Percentiles rank a stretch among this genome's conserved stretches.
Conservation (phyloP, 2,888 invertebrate genomes). For the Thereva unica region DNA sequence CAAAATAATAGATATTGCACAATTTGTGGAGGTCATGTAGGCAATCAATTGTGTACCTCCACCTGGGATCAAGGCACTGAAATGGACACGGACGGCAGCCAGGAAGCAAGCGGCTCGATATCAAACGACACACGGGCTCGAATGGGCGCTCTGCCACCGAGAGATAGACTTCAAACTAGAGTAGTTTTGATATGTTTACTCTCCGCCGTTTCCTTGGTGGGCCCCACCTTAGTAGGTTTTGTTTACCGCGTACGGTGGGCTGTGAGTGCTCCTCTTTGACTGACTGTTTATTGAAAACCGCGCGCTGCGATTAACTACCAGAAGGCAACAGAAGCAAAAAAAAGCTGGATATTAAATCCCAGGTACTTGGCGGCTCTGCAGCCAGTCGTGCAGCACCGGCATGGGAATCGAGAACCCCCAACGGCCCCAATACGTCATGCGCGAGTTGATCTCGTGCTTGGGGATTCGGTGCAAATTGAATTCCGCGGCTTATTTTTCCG, state of each 20-base stretch:
- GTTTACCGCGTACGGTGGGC: constrained; percentile 20
- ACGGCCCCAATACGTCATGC: constrained; percentile 18
- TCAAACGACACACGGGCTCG: too few relatives aligned
- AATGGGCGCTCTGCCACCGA: too few relatives aligned
- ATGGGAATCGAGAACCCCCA: constrained; percentile 2
- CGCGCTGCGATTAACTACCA: constrained; percentile 1
- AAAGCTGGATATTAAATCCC: not conserved
- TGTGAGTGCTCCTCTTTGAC: constrained; percentile 6
- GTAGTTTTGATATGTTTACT: constrained; percentile 5
- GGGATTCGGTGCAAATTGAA: too few relatives aligned
- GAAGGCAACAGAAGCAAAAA: constrained; percentile 4
- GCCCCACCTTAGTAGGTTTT: constrained; percentile 23
- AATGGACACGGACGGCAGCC: too few relatives aligned
- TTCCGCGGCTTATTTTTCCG: too few relatives aligned
- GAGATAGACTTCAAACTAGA: too few relatives aligned
- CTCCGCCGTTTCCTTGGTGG: constrained; percentile 12
- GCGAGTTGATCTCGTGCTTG: constrained; percentile 22
- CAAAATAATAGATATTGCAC: too few relatives aligned
- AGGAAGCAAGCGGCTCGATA: too few relatives aligned
- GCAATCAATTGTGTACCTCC: too few relatives aligned
- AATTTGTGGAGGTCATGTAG: too few relatives aligned
- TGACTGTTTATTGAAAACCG: constrained; percentile 24
- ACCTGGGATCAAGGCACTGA: too few relatives aligned
- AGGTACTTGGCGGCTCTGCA: not conserved
- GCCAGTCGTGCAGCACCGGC: not conserved